Conservation (phyloP, 1,140 invertebrate genomes). For the Drosophila cardini region DNA sequence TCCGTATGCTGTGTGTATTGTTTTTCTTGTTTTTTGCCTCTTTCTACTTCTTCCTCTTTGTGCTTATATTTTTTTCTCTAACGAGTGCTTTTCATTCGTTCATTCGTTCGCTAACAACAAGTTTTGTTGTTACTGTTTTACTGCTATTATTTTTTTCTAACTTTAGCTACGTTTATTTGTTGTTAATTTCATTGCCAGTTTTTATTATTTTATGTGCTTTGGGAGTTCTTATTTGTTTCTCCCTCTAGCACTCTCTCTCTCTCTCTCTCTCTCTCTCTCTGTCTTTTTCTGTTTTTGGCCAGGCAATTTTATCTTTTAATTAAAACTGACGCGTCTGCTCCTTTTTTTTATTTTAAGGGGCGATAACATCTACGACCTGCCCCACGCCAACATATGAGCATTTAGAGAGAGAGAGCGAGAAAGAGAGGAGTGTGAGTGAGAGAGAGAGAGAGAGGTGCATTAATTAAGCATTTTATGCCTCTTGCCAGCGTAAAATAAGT, state of each 20-base stretch:
- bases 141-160: conserved; percentile 11
- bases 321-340: conserved; percentile 70
- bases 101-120: conserved; percentile 20
- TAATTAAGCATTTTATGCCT: conserved; percentile 68
- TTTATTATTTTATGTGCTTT: conserved; percentile 77
- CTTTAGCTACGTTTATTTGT: conserved; percentile 49
- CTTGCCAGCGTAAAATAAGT: conserved; percentile 39
- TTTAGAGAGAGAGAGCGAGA: neutral
- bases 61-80: conserved; percentile 10
- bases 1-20: conserved; percentile 9
- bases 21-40: neutral
- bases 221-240: conserved; percentile 34
- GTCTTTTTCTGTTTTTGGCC: conserved; percentile 32
- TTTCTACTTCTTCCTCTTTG: neutral
- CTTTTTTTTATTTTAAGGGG: conserved; percentile 23
- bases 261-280: neutral
- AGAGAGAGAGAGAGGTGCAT: conserved; percentile 42
- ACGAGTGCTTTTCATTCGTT: conserved; percentile 31
- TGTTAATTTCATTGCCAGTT: conserved; percentile 74
- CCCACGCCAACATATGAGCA: conserved; percentile 18
- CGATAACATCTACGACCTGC: neutral
- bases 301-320: conserved; percentile 81
- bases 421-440: conserved; percentile 7
- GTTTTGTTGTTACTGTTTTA: conserved; percentile 15
- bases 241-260: conserved; percentile 15